These are phyloP conservation scores for Anguilla rostrata DNA, from an alignment of 2,113 vertebrate species.

Conservation along the genomic window DNA sequence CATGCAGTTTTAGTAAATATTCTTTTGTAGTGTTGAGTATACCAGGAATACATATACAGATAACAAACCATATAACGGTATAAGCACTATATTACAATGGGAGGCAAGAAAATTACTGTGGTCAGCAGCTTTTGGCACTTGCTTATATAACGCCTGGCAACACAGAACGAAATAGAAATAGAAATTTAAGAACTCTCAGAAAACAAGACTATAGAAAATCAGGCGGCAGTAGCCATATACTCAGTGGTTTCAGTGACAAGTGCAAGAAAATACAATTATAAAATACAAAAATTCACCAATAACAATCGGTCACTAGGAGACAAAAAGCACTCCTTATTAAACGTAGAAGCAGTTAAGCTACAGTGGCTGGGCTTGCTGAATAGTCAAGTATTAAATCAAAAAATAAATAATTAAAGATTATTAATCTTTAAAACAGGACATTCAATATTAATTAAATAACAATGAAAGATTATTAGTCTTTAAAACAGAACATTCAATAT, in stretches of 20 bases:
- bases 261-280: not conserved
- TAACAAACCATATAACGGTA: slow-evolving; percentile 15
- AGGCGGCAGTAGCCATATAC: not conserved
- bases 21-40: not conserved
- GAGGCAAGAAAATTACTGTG: not conserved
- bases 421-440: not conserved
- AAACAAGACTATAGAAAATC: not conserved
- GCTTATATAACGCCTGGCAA: slow-evolving; percentile 12
- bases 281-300: not conserved
- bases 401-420: not conserved
- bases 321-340: not conserved
- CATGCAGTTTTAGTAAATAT: not conserved
- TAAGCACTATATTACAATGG: slow-evolving; percentile 17
- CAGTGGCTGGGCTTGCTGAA: not conserved
- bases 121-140: not conserved
- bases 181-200: slow-evolving; percentile 16
- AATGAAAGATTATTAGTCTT: not conserved
- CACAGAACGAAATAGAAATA: not conserved
- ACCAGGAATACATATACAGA: not conserved
- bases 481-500: not conserved
- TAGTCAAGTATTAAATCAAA: no score
- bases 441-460: not conserved
- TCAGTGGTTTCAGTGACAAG: not conserved
- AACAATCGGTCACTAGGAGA: not conserved
- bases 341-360: not conserved